Evolutionary conservation across 2,888 invertebrate genomes (phyloP), one percentile per base, ranked within the genome.

Genomic region (Falcaria lacertinaria): DNA sequence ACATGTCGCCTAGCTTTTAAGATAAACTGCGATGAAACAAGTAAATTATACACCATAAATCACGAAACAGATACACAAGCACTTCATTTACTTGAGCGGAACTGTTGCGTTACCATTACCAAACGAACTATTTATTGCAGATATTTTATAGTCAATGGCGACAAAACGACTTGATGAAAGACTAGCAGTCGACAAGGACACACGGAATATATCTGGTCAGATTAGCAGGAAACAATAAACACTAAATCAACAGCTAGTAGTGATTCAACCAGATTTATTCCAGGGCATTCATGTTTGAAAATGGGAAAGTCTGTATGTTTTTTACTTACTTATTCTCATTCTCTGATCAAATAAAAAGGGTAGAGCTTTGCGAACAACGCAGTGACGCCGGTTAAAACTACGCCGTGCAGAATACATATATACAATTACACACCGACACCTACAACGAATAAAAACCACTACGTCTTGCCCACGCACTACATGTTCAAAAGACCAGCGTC

Each of bases 131-230:
- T 57, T 50, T 42, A 41, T 49, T 55, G 47, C 46, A 58, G 52
- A 65, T 70, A 70, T 66, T 76, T 65, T 70, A 71, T 61, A 57
- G 57, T 47, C 57, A 60, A 67, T 67, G 47, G 51, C 54, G 45
- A 52, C 50, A 56, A 64, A 57, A 62, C 7, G 3, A 11, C 28
- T 28, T 28, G 11, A 28, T 28, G 28, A 11, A 3, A 28, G 28
- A 11, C 11, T 1, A 2, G 11, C 11, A 11, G 28, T 28, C 1
- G 28, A 28, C 28, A 28, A 28, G 28, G 28, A 28, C 28, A 28
- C 28, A 22, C 22, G 7, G 11, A 28, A 8, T n/a, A n/a, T n/a
- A n/a, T n/a, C n/a, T n/a, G n/a, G 2, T 25, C 6, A 28, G 8
- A 6, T 22, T 37, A 16, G 14, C 37, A 37, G 37, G 37, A 37